Evolutionary conservation across 2,888 invertebrate genomes (phyloP).

Genomic region (Drosophila phalerata): DNA sequence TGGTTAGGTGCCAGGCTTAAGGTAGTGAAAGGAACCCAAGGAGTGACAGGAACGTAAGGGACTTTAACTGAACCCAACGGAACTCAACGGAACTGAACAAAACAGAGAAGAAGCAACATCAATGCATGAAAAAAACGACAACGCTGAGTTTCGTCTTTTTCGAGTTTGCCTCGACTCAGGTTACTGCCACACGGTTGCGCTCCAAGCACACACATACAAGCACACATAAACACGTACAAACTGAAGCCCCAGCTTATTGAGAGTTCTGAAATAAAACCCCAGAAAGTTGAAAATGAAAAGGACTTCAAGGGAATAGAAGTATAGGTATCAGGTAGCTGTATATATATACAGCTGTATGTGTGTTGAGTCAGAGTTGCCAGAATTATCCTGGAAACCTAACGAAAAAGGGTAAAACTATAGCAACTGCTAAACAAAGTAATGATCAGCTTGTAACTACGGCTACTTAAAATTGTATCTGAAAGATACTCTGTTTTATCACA

Average conservation of each 20-base stretch:
- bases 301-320: constrained; percentile 32
- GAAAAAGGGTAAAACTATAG: constrained; percentile 15
- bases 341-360: background rate
- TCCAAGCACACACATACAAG: constrained; percentile 3
- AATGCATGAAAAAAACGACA: constrained; percentile 56
- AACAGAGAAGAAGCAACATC: constrained; percentile 65
- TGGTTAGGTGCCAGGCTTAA: constrained; percentile 36
- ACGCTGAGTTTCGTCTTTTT: constrained; percentile 16
- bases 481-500: background rate
- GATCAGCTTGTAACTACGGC: constrained; percentile 6
- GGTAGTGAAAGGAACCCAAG: constrained; percentile 15
- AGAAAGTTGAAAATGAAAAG: constrained; percentile 44
- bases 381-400: constrained; percentile 20
- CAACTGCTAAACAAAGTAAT: background rate
- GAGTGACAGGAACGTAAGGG: constrained; percentile 1
- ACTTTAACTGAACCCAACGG: constrained; percentile 1
- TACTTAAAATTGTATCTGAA: background rate
- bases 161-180: constrained; percentile 56
- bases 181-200: constrained; percentile 64
- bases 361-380: constrained; percentile 14
- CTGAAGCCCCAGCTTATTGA: constrained; percentile 40
- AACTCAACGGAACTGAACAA: constrained; percentile 4
- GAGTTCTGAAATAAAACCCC: constrained; percentile 65
- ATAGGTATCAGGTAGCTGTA: constrained; percentile 3
- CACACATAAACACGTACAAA: background rate